phyloP scores from a whole-genome alignment of 2,797 vertebrate species.

The Amazona ochrocephala region DNA sequence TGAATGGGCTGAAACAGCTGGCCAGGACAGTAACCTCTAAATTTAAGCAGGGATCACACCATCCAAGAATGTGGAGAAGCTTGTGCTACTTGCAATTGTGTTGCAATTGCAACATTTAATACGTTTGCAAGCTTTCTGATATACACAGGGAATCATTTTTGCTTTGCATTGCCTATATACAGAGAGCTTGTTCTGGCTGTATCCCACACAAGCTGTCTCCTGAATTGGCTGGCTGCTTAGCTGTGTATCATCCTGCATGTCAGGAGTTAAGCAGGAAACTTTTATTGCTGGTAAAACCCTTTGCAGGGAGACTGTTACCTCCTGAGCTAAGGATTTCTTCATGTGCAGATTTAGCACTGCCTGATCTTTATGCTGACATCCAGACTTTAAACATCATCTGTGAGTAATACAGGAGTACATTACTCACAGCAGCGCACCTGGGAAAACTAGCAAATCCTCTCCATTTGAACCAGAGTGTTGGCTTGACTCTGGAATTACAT shows the following conservation, averaged over 20 bases:
- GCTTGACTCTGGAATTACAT: constrained; percentile 31
- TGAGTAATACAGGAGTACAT: background rate
- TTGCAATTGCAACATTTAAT: background rate
- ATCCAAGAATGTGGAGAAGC: background rate
- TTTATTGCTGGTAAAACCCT: background rate
- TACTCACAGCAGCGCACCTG: background rate
- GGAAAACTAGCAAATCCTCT: constrained; percentile 26
- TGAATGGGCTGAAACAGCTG: background rate
- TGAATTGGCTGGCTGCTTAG: background rate
- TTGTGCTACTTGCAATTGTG: background rate
- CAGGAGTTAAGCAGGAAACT: background rate
- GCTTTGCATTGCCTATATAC: background rate
- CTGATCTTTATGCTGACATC: background rate
- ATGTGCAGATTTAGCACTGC: background rate
- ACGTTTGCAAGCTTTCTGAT: background rate
- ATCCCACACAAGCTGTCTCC: background rate
- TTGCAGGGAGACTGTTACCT: background rate
- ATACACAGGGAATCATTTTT: background rate
- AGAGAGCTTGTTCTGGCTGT: background rate
- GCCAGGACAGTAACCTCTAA: background rate
- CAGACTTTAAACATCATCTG: background rate
- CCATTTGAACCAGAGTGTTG: background rate
- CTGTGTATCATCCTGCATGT: background rate
- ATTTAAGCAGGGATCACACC: background rate
- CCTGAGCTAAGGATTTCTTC: background rate